These are phyloP conservation scores for Stichopus horrens DNA, from an alignment of 53 echinoderm and acorn worm genomes.

Conservation along the genomic window DNA sequence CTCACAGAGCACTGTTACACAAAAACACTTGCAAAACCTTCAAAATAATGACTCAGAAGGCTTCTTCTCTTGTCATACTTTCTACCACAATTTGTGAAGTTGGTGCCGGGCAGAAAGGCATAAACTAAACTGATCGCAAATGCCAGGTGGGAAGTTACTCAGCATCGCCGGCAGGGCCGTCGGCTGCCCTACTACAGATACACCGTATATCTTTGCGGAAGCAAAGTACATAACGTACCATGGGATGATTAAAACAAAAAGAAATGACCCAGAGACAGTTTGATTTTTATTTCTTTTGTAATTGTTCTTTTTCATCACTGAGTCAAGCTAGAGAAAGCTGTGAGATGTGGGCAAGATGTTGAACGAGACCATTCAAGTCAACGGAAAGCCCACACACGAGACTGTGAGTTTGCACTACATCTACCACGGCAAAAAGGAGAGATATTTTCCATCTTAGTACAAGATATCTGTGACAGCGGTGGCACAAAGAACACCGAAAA, in stretches of 20 bases:
- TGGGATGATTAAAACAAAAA: neutral
- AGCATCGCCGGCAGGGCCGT: too few relatives aligned
- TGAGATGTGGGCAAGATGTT: neutral
- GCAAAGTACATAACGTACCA: too few relatives aligned
- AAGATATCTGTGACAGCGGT: neutral
- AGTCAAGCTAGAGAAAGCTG: constrained; percentile 1
- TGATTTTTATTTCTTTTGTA: neutral
- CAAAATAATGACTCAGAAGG: too few relatives aligned
- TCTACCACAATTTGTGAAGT: too few relatives aligned
- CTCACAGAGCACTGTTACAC: too few relatives aligned
- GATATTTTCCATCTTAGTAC: constrained; percentile 6
- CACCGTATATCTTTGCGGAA: too few relatives aligned
- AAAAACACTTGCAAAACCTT: too few relatives aligned
- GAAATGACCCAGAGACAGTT: neutral
- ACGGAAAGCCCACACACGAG: neutral
- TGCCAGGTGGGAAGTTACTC: too few relatives aligned
- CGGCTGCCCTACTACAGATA: too few relatives aligned
- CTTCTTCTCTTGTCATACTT: too few relatives aligned
- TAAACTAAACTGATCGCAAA: too few relatives aligned
- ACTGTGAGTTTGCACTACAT: constrained; percentile 6
- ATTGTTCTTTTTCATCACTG: neutral
- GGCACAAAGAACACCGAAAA: neutral
- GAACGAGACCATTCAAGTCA: neutral
- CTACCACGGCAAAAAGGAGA: constrained; percentile 9
- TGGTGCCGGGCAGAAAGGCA: too few relatives aligned